Evolutionary conservation across 2,113 vertebrate genomes (phyloP).

Genomic region (Trematocara macrostoma): DNA sequence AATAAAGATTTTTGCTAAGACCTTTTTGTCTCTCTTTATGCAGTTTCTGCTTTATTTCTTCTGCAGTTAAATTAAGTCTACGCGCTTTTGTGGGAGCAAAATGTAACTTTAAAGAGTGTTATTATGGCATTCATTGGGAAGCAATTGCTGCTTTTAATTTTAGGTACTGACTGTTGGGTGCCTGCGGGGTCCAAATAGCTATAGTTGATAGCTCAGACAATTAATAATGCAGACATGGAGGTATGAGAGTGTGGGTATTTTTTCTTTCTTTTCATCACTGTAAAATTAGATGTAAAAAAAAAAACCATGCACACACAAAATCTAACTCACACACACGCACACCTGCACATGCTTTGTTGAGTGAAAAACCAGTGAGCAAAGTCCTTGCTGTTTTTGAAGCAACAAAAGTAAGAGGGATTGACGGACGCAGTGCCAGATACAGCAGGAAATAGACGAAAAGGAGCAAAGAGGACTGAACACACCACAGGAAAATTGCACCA

Average conservation of each 20-base stretch:
- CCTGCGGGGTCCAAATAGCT: constrained; percentile 52
- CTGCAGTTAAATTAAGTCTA: constrained; percentile 15
- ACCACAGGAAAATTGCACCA: background rate
- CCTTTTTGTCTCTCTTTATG: background rate
- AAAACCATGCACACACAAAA: background rate
- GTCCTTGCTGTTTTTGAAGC: background rate
- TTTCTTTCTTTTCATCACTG: constrained; percentile 15
- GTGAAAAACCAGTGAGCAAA: background rate
- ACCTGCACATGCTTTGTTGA: background rate
- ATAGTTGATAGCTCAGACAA: constrained; percentile 45
- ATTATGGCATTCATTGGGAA: constrained; percentile 46
- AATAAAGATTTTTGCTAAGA: background rate
- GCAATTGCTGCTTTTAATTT: constrained; percentile 64
- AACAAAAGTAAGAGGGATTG: background rate
- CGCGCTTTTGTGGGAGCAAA: constrained; percentile 27
- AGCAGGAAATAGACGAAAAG: background rate
- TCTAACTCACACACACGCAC: background rate
- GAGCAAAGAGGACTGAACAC: background rate
- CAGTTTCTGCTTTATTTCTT: background rate
- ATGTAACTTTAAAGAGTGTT: constrained; percentile 42
- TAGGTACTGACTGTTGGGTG: constrained; percentile 21
- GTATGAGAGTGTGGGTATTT: constrained; percentile 40
- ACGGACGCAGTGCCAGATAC: background rate
- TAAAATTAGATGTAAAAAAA: constrained; percentile 40
- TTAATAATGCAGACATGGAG: constrained; percentile 64